These are phyloP conservation scores for Polydrusus pterygomalis DNA, from an alignment of 2,888 invertebrate species.

Conservation along the genomic window DNA sequence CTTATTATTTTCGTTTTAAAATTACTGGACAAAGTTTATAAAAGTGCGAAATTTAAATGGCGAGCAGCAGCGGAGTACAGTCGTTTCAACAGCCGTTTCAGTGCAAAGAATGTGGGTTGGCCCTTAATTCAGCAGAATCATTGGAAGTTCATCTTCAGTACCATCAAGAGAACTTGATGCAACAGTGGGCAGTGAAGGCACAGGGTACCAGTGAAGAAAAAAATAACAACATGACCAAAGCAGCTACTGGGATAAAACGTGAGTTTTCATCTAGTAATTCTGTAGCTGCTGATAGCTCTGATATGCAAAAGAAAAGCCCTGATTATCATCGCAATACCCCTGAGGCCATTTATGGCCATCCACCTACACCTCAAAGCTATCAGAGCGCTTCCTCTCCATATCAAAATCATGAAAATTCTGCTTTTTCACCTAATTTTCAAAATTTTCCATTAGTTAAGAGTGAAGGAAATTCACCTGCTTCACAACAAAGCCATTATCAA, in stretches of 20 bases:
- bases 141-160: slow-evolving; percentile 87
- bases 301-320: slow-evolving; percentile 77
- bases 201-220: slow-evolving; percentile 75
- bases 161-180: slow-evolving; percentile 83
- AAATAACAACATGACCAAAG: slow-evolving; percentile 76
- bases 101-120: slow-evolving; percentile 85
- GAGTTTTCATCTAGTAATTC: slow-evolving; percentile 73
- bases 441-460: slow-evolving; percentile 67
- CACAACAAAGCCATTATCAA: slow-evolving; percentile 47
- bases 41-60: slow-evolving; percentile 65
- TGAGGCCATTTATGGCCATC: slow-evolving; percentile 76
- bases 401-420: slow-evolving; percentile 75
- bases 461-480: slow-evolving; percentile 73
- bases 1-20: slow-evolving; percentile 64
- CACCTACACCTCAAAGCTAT: slow-evolving; percentile 80
- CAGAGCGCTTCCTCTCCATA: slow-evolving; percentile 81
- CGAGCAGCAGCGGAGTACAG: slow-evolving; percentile 69
- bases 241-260: slow-evolving; percentile 73
- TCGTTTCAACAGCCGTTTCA: slow-evolving; percentile 76
- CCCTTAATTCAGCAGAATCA: slow-evolving; percentile 84
- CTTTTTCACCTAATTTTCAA: slow-evolving; percentile 74
- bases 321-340: slow-evolving; percentile 76
- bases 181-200: slow-evolving; percentile 81
- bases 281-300: slow-evolving; percentile 85
- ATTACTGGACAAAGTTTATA: slow-evolving; percentile 49